Evolutionary conservation across 1,140 invertebrate species (phyloP).

Genomic region (Cotesia chilonis): DNA sequence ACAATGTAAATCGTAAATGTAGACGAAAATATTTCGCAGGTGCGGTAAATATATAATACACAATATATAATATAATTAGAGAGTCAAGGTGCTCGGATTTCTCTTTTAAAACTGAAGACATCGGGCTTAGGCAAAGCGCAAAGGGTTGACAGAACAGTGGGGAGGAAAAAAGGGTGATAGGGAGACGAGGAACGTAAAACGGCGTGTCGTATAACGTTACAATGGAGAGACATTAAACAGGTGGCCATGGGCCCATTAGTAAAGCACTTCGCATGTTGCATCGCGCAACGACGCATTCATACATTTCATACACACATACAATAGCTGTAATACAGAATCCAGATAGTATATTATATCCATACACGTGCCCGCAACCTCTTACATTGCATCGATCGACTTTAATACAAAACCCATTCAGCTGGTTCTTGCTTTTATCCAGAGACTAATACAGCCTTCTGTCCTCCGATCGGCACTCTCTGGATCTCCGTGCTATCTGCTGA

Average conservation of each 20-base stretch:
- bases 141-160: too few species aligned
- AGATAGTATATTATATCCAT: constrained; percentile 22
- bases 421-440: constrained; percentile 10
- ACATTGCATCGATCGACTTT: constrained; percentile 33
- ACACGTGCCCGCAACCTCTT: constrained; percentile 30
- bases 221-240: constrained; percentile 35
- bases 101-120: too few species aligned
- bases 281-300: constrained; percentile 28
- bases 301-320: not conserved
- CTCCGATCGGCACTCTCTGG: not conserved
- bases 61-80: too few species aligned
- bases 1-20: too few species aligned
- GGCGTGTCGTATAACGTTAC: constrained; percentile 26
- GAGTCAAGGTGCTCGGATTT: too few species aligned
- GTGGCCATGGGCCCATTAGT: constrained; percentile 37
- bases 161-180: not conserved
- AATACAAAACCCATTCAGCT: constrained; percentile 14
- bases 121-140: too few species aligned
- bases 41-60: too few species aligned
- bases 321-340: not conserved
- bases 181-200: constrained; percentile 5
- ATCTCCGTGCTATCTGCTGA: not conserved
- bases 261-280: constrained; percentile 36
- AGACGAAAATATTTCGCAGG: too few species aligned
- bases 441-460: too few species aligned